Evolutionary conservation across 1,140 invertebrate genomes (phyloP).

Genomic region (Temnothorax curvispinosus): DNA sequence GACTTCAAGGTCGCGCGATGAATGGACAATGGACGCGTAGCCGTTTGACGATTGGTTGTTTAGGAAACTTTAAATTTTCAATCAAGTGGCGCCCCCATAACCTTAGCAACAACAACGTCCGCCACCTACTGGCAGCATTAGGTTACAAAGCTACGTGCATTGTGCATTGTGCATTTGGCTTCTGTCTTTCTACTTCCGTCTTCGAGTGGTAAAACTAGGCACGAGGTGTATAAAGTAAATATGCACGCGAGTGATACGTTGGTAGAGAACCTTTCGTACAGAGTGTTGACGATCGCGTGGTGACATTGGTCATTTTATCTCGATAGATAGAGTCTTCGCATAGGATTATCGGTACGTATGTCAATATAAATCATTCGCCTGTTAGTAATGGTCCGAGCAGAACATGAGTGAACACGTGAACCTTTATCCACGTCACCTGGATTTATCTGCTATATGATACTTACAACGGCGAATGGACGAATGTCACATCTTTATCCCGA

Average conservation of each 20-base stretch:
- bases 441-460: background rate
- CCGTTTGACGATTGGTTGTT: background rate
- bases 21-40: background rate
- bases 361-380: background rate
- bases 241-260: background rate
- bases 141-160: background rate
- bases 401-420: background rate
- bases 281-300: background rate
- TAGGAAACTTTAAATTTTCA: background rate
- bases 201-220: background rate
- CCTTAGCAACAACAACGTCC: too few relatives aligned
- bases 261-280: background rate
- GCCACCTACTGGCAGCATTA: background rate
- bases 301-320: background rate
- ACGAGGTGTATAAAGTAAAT: constrained; percentile 1
- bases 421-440: background rate
- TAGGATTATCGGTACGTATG: background rate
- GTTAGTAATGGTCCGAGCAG: background rate
- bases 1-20: background rate
- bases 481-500: background rate
- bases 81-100: constrained; percentile 25
- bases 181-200: constrained; percentile 21
- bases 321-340: background rate
- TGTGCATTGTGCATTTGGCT: background rate
- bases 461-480: background rate